Base-by-base conservation (phyloP, 2,888 invertebrate species). In the Cenopis cana region DNA sequence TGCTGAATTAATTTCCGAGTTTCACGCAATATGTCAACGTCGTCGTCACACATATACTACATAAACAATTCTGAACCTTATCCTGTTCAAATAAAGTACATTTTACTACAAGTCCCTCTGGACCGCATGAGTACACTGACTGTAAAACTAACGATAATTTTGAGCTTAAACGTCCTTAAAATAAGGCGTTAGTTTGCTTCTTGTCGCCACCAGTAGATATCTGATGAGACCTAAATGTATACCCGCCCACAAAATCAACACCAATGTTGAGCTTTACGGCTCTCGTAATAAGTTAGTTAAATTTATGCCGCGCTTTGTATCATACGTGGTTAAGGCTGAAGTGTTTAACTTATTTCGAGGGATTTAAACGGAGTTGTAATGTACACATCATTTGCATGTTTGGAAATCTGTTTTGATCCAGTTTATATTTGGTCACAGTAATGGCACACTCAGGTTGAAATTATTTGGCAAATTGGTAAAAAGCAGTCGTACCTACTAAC, bases 361-460 rank as follows among this genome's bases (percentile, higher is more conserved):
- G 59, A 69, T 57, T 69, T 33, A 62, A 50, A 41, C 50, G 29
- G 57, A 69, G 50, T 69, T 65, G 46, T 52, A 64, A 57, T 59
- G 64, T 52, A 68, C 18, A 74, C 20, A 66, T 66, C 69, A 60
- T 69, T 70, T 66, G 65, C 52, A 69, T 70, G 49, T 55, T 70
- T 67, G 12, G 9, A 12, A 67, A 59, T 29, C 17, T n/a, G 41
- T 55, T 41, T 18, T 20, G 24, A 67, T 50, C 59, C 17, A 29
- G 17, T 68, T 18, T 52, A 52, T n/a, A 29, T 29, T 36, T 50
- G 50, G 1, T n/a, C n/a, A n/a, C n/a, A n/a, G n/a, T 49, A 59
- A 62, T 50, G 33, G 36, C 50, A 50, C 10, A 49, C 33, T 17
- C 49, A 12, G 38, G 46, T 6, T 60, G 2, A 24, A 46, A 17